phyloP scores from a whole-genome alignment of 2,113 vertebrate species.

The Cryptotis parvus region DNA sequence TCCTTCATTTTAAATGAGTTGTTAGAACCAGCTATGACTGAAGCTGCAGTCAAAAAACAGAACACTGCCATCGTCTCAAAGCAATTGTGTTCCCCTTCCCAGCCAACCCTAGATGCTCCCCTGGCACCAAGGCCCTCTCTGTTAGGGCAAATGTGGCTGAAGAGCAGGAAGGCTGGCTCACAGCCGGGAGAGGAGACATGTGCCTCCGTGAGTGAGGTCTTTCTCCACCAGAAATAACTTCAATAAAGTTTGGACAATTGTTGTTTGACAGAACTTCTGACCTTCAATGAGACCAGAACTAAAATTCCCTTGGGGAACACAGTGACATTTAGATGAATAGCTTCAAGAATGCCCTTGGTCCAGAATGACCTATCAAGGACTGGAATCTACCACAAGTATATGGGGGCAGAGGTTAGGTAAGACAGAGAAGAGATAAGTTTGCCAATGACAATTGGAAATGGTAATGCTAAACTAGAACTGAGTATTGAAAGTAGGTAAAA shows the following conservation, averaged over 20 bases:
- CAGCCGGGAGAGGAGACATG: too few species aligned
- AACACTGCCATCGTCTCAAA: neutral
- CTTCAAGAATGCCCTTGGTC: neutral
- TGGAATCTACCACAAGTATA: too few species aligned
- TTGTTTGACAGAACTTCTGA: neutral
- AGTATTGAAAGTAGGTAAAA: too few species aligned
- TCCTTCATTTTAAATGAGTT: too few species aligned
- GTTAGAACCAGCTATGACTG: neutral
- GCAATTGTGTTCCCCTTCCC: neutral
- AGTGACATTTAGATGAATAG: neutral
- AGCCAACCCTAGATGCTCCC: neutral
- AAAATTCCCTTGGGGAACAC: neutral
- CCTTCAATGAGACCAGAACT: constrained; percentile 13
- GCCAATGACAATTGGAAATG: too few species aligned
- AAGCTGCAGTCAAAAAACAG: neutral
- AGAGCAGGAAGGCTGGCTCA: neutral
- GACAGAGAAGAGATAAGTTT: too few species aligned
- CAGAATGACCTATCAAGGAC: too few species aligned
- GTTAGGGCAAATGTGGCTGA: neutral
- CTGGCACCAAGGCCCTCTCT: neutral
- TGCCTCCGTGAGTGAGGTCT: too few species aligned
- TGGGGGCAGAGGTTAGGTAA: too few species aligned
- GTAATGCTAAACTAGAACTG: too few species aligned
- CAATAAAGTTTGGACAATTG: constrained; percentile 21
- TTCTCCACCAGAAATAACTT: neutral